Base-by-base conservation (phyloP, 2,797 vertebrate species). In the Phalanger gymnotis region DNA sequence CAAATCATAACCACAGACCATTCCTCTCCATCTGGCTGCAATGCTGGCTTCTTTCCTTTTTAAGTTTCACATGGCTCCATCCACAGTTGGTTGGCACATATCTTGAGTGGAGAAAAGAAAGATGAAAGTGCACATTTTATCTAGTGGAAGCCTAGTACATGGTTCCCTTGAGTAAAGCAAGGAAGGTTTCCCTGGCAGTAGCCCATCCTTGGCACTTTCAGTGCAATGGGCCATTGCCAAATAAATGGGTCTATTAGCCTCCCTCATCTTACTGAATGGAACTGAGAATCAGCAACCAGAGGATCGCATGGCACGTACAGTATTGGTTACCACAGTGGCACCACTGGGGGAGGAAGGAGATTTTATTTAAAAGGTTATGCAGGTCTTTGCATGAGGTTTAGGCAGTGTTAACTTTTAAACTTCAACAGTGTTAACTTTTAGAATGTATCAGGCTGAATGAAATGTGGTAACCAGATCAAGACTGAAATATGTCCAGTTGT, bases 371-470 rank as follows among this genome's bases (percentile, higher is more conserved):
- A 96, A 92, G 47, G 87, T 56, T 66, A 94, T 57, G 57, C 81
- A 92, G 19, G 12, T 96, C 94, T 93, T 34, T 90, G 40, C 73
- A 87, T 11, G 92, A 97, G 94, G 92, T 47, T 40, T 96, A 81
- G 51, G 94, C 95, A 95, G 92, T 27, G 66, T 94, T 95, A 90
- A 96, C 94, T 98, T 66, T 47, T 55, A 25, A 54, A 55, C 22
- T 96, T 91, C 94, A 61, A 55, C 5, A 55, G 54, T 25, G 54
- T 55, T 55, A 55, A 55, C 11, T 94, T 96, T 96, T 56, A 96
- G 96, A 97, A 97, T n/a, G 2, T 89, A 94, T 52, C 4, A 53
- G 66, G 9, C 51, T 94, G 96, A 97, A 92, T 94, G 96, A 97
- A 93, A 96, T 28, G 54, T 0, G 97, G 66, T 3, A 94, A 92